phyloP scores from a whole-genome alignment of 2,888 invertebrate genomes.

The Megamerina dolium region DNA sequence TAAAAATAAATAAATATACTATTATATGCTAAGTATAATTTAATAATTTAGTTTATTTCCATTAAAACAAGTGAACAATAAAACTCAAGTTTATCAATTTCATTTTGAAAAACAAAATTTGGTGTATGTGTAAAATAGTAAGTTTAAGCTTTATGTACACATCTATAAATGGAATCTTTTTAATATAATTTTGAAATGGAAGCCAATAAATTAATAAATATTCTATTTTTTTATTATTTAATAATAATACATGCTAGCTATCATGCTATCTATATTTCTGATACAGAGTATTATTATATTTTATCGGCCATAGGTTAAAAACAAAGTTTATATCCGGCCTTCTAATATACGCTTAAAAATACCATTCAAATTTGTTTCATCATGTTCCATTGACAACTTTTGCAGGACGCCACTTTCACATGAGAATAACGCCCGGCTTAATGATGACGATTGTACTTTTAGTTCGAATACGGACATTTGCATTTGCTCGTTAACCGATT shows the following conservation, averaged over 20 bases:
- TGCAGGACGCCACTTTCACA: conserved; percentile 29
- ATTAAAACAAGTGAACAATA: conserved; percentile 16
- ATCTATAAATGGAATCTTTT: too few species aligned
- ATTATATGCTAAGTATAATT: conserved; percentile 26
- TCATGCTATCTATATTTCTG: too few species aligned
- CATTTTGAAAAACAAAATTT: conserved; percentile 18
- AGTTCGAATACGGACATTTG: conserved; percentile 27
- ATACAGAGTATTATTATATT: too few species aligned
- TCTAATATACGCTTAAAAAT: conserved; percentile 22
- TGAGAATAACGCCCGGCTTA: conserved; percentile 26
- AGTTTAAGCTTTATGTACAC: too few species aligned
- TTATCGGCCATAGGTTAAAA: too few species aligned
- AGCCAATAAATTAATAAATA: too few species aligned
- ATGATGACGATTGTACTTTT: conserved; percentile 25
- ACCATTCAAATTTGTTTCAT: conserved; percentile 19
- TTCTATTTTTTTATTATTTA: too few species aligned
- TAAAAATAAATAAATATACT: too few species aligned
- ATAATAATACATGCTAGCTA: too few species aligned
- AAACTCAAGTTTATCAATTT: conserved; percentile 12
- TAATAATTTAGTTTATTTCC: conserved; percentile 24
- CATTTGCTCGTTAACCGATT: conserved; percentile 17
- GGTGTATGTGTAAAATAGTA: conserved; percentile 19
- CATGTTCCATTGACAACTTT: conserved; percentile 22
- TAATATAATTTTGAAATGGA: too few species aligned
- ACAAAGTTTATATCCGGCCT: too few species aligned